Base-by-base conservation (phyloP, 2,888 invertebrate species). In the Furcula furcula region DNA sequence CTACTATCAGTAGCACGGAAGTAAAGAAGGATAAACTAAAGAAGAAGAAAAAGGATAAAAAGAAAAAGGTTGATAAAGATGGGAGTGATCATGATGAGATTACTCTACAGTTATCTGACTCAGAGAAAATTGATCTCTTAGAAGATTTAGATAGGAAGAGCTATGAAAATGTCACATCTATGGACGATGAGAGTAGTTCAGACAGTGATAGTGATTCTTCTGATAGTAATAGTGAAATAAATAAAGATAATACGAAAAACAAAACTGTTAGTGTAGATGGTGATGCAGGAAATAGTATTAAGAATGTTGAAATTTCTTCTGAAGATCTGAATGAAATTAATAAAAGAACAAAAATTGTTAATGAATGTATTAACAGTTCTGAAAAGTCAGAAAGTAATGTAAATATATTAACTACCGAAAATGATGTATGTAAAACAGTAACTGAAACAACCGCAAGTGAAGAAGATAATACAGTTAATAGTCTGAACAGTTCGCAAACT, bases 101-200 rank as follows among this genome's bases (percentile, higher is more conserved):
- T 18, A 86, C 77, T 1, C 44, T 89, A 0, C 82, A 90, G 34
- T 40, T 88, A 9, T 90, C 90, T 0, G 87, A 89, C 59, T 66
- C 83, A 1, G 87, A 88, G 40, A 88, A 89, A 52, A 84, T 88
- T 82, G 88, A 89, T 65, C 55, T 89, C 4, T 46, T 89, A 18
- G 88, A 89, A 55, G 76, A 83, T 63, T 64, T 85, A 9, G 81
- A 84, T 21, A 63, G 73, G 12, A 83, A 81, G 33, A 67, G 76
- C 21, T 78, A 65, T 31, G 81, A 80, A 4, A 69, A 55, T 25
- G 63, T 70, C 0, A 76, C 66, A 31, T 64, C 68, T 1, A 59
- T 65, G 31, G 67, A 71, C 42, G 65, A 70, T n/a, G 67, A 61
- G 12, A 60, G 52, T 23, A 72, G 48, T 29, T 49, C 51, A 7